Evolutionary conservation across 2,888 invertebrate species (phyloP).

Genomic region (Napeogenes sylphis): DNA sequence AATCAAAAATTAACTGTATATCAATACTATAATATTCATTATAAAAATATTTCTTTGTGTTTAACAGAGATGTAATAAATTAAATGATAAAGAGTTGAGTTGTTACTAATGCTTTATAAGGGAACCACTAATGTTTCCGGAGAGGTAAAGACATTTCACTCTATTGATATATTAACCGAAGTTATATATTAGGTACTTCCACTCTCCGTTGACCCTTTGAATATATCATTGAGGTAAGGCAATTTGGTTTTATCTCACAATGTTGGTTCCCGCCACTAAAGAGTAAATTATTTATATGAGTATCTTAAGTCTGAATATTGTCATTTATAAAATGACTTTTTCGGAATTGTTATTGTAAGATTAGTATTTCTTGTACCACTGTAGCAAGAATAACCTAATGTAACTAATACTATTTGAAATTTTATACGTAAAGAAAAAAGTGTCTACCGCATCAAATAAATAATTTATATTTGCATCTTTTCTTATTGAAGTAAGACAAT

Average conservation of each 20-base stretch:
- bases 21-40: no score
- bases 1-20: no score
- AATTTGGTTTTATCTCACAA: slow-evolving; percentile 1
- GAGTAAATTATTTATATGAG: not conserved
- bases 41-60: no score
- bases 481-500: no score
- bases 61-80: not conserved
- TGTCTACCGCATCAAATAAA: no score
- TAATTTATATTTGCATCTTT: no score
- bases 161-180: slow-evolving; percentile 3
- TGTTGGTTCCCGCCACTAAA: not conserved
- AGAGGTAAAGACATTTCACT: slow-evolving; percentile 4
- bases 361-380: no score
- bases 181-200: slow-evolving; percentile 4
- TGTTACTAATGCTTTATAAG: not conserved
- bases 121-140: slow-evolving; percentile 3
- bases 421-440: no score
- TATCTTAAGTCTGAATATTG: not conserved
- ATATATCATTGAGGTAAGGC: not conserved
- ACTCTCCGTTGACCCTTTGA: slow-evolving; percentile 3
- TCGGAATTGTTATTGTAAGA: no score
- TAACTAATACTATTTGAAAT: no score
- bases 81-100: not conserved
- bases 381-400: no score
- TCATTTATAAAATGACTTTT: no score